Conservation (phyloP, 2,888 invertebrate species). For the Caenorhabditis sulstoni region DNA sequence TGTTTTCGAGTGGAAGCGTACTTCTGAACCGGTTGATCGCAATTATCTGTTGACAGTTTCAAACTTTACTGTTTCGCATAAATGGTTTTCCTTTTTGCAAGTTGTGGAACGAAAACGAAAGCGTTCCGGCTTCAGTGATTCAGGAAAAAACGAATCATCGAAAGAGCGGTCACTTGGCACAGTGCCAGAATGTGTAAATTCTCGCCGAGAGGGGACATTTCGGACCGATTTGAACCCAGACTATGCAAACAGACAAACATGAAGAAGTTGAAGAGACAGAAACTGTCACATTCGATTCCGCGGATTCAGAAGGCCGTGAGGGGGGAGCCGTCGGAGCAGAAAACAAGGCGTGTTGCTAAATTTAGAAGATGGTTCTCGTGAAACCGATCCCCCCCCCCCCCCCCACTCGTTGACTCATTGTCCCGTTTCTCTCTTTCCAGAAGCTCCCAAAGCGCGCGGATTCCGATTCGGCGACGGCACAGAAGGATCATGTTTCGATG, state of each 20-base stretch:
- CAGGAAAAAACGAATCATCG: too few relatives aligned
- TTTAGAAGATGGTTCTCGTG: not conserved
- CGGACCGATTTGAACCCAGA: not conserved
- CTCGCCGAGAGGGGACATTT: not conserved
- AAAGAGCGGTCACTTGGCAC: too few relatives aligned
- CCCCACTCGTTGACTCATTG: conserved; percentile 3
- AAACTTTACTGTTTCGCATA: conserved; percentile 1
- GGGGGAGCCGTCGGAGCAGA: too few relatives aligned
- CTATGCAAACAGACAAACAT: not conserved
- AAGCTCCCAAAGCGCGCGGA: conserved; percentile 59
- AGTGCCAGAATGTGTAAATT: too few relatives aligned
- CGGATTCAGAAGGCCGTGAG: too few relatives aligned
- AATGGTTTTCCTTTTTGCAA: not conserved
- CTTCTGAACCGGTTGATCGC: not conserved
- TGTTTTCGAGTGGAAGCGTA: too few relatives aligned
- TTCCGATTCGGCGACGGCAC: conserved; percentile 74
- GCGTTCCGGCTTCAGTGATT: too few relatives aligned
- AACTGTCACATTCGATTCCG: too few relatives aligned
- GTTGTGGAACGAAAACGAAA: too few relatives aligned
- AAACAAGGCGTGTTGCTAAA: too few relatives aligned
- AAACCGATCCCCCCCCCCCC: conserved; percentile 8
- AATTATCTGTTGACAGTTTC: conserved; percentile 12
- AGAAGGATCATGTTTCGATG: conserved; percentile 72
- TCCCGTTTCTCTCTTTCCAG: conserved; percentile 37
- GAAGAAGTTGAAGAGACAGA: too few relatives aligned